Conservation (phyloP, 2,888 invertebrate species). For the Lepidonotus clava region DNA sequence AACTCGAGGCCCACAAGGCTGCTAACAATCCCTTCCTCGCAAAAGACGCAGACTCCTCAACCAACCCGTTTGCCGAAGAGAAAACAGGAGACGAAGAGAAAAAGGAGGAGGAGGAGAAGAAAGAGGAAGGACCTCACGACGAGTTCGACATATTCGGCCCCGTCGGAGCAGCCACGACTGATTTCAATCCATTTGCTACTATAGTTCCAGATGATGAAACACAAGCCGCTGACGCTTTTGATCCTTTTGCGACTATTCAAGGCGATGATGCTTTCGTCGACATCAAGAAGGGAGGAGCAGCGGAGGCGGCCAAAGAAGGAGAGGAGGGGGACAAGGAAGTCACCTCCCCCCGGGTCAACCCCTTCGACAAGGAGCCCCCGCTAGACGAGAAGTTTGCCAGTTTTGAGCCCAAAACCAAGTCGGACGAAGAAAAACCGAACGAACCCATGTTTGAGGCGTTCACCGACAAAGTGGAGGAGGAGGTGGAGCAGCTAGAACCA, state of each 20-base stretch:
- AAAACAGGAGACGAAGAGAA: slow-evolving; percentile 24
- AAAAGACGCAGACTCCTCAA: neutral
- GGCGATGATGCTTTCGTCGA: slow-evolving; percentile 61
- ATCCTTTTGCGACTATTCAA: slow-evolving; percentile 69
- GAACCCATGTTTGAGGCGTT: slow-evolving; percentile 42
- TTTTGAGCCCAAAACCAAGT: slow-evolving; percentile 68
- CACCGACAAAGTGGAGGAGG: neutral
- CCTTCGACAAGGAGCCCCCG: slow-evolving; percentile 79
- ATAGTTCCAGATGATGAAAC: slow-evolving; percentile 50
- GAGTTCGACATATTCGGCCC: slow-evolving; percentile 44
- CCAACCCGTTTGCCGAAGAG: slow-evolving; percentile 46
- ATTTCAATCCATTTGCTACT: slow-evolving; percentile 66
- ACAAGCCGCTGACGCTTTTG: slow-evolving; percentile 65
- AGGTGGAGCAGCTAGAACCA: slow-evolving; percentile 85
- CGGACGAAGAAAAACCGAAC: slow-evolving; percentile 64
- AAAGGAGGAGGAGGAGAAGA: neutral
- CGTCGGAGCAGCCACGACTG: slow-evolving; percentile 1
- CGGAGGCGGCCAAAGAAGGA: slow-evolving; percentile 29
- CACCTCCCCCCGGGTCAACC: slow-evolving; percentile 78
- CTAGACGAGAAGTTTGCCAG: slow-evolving; percentile 78
- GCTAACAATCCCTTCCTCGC: slow-evolving; percentile 58
- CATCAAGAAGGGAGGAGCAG: slow-evolving; percentile 56
- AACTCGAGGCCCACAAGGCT: slow-evolving; percentile 4
- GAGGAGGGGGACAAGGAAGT: slow-evolving; percentile 54
- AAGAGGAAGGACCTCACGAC: slow-evolving; percentile 25